phyloP scores from a whole-genome alignment of 2,888 invertebrate species.

The Drosophila nr. fundita region DNA sequence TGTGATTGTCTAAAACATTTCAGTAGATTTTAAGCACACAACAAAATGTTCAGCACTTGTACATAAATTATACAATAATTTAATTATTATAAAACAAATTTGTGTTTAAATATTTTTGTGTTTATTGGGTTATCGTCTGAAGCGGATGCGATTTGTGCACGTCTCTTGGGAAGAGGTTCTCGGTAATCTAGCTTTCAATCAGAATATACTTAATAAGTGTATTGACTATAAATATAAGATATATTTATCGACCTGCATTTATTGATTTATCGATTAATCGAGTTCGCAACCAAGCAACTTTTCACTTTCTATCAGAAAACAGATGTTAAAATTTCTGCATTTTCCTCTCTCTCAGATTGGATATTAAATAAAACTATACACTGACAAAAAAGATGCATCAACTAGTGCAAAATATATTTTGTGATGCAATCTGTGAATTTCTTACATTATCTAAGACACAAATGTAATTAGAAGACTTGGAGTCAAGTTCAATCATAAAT shows the following conservation, averaged over 20 bases:
- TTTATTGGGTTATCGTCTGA: not conserved
- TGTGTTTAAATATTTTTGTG: not conserved
- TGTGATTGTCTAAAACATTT: conserved; percentile 58
- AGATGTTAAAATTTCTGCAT: not conserved
- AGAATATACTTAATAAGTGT: not conserved
- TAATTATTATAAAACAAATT: not conserved
- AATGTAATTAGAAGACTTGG: not conserved
- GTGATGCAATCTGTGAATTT: conserved; percentile 16
- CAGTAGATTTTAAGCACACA: conserved; percentile 37
- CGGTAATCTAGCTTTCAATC: not conserved
- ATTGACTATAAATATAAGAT: not conserved
- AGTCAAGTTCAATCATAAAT: conserved; percentile 2
- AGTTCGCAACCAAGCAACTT: not conserved
- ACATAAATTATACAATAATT: conserved; percentile 34
- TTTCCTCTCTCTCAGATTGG: not conserved
- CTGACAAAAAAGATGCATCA: not conserved
- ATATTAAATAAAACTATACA: not conserved
- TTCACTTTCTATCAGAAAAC: not conserved
- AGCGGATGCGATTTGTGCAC: not conserved
- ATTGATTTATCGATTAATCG: not conserved
- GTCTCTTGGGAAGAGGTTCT: not conserved
- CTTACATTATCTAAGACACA: conserved; percentile 15
- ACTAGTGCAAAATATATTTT: no score
- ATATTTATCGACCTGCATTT: not conserved
- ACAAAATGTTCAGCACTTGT: conserved; percentile 17